Percentiles rank a stretch among this genome's conserved stretches.
Evolutionary conservation across 2,888 invertebrate species (phyloP).

Genomic region (Aplocera efformata): DNA sequence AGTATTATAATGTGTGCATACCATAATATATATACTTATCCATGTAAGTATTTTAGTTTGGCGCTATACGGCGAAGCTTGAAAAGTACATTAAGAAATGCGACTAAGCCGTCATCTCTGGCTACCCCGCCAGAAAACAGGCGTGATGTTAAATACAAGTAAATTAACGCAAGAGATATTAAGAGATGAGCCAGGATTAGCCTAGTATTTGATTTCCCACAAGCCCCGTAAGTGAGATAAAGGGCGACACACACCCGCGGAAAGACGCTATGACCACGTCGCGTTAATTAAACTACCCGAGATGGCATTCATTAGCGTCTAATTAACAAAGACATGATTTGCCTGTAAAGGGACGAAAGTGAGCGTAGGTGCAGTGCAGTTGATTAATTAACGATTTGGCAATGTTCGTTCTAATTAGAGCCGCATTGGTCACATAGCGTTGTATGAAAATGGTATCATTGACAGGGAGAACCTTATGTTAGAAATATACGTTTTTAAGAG

Average conservation of each 20-base stretch:
- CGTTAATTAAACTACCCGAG: conserved; percentile 61
- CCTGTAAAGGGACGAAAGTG: conserved; percentile 57
- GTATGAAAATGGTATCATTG: conserved; percentile 21
- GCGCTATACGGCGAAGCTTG: no score
- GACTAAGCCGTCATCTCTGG: no score
- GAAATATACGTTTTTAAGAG: no score
- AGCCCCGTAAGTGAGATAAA: conserved; percentile 15
- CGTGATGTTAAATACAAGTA: no score
- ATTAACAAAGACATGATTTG: conserved; percentile 68
- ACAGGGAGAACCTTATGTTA: conserved; percentile 12
- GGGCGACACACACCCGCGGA: conserved; percentile 15
- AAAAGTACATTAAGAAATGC: no score
- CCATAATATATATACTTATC: no score
- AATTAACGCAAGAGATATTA: no score
- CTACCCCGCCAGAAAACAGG: no score
- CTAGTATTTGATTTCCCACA: conserved; percentile 2
- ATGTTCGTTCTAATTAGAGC: conserved; percentile 44
- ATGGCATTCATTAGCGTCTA: conserved; percentile 69
- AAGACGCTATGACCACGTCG: conserved; percentile 29
- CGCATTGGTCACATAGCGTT: conserved; percentile 25
- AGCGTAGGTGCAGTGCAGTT: conserved; percentile 49
- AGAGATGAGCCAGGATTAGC: not conserved
- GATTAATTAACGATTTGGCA: conserved; percentile 54
- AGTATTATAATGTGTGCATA: no score
- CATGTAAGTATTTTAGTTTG: no score